Evolutionary conservation across 2,113 vertebrate species (phyloP), one percentile per base, ranked within the genome.

Genomic region (Pionites leucogaster): DNA sequence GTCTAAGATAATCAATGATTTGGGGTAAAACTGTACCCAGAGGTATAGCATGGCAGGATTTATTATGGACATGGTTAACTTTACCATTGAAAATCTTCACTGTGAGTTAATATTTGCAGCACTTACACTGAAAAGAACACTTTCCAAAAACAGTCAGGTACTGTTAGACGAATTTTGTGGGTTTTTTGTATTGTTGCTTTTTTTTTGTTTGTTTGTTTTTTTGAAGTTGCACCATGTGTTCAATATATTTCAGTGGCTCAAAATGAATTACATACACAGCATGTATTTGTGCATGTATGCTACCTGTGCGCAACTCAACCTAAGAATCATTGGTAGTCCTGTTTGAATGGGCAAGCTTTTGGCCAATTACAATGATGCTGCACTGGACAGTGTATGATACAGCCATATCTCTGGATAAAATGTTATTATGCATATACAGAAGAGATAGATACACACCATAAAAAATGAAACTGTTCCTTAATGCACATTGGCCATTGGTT

Each of bases 401-500:
- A n/a, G 5, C 6, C 11, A 17, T 55, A 27, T 52, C 24, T 52
- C 39, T 50, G 50, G 49, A 39, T 17, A 52, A 86, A 72, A 57
- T 7, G 7, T 64, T 19, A 14, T 5, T 25, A 2, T 28, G 14
- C 4, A 2, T 6, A 42, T 28, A 41, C n/a, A 46, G 10, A 29
- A 20, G 5, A 14, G 7, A 20, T 52, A 4, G 42, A 10, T 9
- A 10, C 3, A 7, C 24, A 57, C 13, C 10, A 6, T 31, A 37
- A 76, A 76, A 64, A 2, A 3, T 10, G 23, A 5, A 4, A 22
- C 1, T 17, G 5, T 8, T 62, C 71, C 14, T 23, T 53, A 17
- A 2, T 49, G 22, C 8, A 7, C 0, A 1, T 16, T 22, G 29
- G 11, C 20, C 3, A 2, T 9, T 27, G 11, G 6, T 50, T 68